Conservation (phyloP, 2,888 invertebrate species). For the Drosophila mimica region DNA sequence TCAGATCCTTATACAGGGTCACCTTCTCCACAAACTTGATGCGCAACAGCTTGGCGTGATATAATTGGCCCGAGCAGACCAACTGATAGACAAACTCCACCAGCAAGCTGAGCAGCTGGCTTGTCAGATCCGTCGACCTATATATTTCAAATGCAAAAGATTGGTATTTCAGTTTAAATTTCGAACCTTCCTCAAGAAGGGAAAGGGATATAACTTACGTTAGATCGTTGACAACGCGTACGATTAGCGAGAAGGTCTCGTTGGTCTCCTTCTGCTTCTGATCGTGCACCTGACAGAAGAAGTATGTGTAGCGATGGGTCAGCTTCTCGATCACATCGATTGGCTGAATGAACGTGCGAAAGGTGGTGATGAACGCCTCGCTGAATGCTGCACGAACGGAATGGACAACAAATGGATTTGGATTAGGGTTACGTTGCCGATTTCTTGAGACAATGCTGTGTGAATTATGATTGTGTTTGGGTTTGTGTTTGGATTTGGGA, state of each 20-base stretch:
- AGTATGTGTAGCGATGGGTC: slow-evolving; percentile 88
- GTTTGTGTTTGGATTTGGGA: background rate
- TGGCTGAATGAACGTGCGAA: slow-evolving; percentile 97
- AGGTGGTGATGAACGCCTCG: slow-evolving; percentile 99
- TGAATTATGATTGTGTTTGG: slow-evolving; percentile 15
- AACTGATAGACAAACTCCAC: slow-evolving; percentile 98
- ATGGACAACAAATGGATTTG: slow-evolving; percentile 54
- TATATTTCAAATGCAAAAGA: background rate
- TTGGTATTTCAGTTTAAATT: background rate
- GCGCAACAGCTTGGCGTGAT: slow-evolving; percentile 94
- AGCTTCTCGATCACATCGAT: slow-evolving; percentile 94
- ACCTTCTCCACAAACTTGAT: slow-evolving; percentile 95
- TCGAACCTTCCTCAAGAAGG: background rate
- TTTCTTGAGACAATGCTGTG: slow-evolving; percentile 21
- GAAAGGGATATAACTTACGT: slow-evolving; percentile 89
- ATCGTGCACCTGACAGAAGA: slow-evolving; percentile 89
- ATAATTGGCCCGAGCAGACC: slow-evolving; percentile 95
- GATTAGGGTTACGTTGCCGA: slow-evolving; percentile 36
- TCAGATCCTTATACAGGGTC: slow-evolving; percentile 82
- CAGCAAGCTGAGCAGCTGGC: slow-evolving; percentile 91
- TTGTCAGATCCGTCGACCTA: slow-evolving; percentile 94
- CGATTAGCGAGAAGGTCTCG: slow-evolving; percentile 96
- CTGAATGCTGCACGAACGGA: slow-evolving; percentile 81
- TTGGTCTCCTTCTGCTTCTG: slow-evolving; percentile 91
- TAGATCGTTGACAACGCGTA: slow-evolving; percentile 97